These are phyloP conservation scores for Corvus hawaiiensis DNA, from an alignment of 2,113 vertebrate species.

Conservation along the genomic window DNA sequence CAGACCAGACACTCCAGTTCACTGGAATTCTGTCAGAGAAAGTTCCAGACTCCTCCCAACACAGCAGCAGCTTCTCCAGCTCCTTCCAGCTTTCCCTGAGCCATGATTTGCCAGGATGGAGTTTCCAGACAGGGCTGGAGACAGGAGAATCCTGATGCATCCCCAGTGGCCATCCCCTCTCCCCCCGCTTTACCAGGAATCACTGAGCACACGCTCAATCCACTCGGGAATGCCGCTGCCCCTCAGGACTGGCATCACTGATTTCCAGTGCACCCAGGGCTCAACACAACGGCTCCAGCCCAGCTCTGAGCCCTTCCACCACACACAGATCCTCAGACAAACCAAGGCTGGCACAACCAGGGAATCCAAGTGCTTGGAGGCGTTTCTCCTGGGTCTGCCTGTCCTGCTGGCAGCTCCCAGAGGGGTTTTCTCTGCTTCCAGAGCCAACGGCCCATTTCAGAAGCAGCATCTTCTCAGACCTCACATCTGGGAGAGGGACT, in stretches of 20 bases:
- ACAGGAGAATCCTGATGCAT: accelerated
- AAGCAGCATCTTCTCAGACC: background rate
- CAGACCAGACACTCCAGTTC: accelerated
- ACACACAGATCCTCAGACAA: background rate
- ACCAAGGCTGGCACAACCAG: background rate
- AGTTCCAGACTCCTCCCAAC: accelerated
- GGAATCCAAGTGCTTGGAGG: background rate
- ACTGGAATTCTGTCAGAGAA: background rate
- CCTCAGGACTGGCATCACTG: background rate
- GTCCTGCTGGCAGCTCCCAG: background rate
- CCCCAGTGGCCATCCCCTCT: background rate
- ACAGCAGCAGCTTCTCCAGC: background rate
- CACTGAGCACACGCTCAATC: accelerated
- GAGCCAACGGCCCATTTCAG: background rate
- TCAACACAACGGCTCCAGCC: background rate
- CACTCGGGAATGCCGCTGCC: background rate
- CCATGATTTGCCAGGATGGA: background rate
- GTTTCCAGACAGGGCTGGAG: background rate
- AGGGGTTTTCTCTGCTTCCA: background rate
- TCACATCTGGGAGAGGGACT: background rate
- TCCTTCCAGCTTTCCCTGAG: background rate
- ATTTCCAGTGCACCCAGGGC: background rate
- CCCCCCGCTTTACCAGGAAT: background rate
- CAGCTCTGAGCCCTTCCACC: background rate
- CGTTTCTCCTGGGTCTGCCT: background rate